Conservation (phyloP, 1,140 invertebrate species). For the Magallana gigas region DNA sequence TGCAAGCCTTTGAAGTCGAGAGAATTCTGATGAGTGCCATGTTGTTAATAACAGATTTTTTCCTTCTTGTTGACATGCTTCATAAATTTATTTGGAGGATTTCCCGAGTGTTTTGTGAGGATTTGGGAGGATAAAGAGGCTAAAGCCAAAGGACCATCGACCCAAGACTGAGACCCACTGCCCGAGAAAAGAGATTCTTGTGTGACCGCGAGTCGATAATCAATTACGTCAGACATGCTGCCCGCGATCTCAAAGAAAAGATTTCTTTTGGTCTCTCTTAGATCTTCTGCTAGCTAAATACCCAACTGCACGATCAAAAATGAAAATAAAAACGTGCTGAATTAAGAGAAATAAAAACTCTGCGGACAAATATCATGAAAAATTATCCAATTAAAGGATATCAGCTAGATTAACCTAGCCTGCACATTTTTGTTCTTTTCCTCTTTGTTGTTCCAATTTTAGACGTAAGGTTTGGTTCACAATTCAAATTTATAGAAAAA, state of each 20-base stretch:
- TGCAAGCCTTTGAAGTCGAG: conserved; percentile 32
- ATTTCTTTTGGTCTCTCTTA: background rate
- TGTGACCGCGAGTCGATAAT: conserved; percentile 12
- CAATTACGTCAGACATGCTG: conserved; percentile 9
- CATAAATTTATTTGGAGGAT: conserved; percentile 34
- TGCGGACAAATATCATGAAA: too few relatives aligned
- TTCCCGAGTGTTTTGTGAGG: conserved; percentile 19
- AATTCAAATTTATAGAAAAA: too few relatives aligned
- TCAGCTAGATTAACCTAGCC: too few relatives aligned
- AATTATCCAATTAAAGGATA: too few relatives aligned
- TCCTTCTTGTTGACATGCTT: conserved; percentile 22
- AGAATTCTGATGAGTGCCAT: conserved; percentile 23
- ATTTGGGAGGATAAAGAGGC: conserved; percentile 18
- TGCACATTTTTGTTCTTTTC: too few relatives aligned
- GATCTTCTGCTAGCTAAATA: background rate
- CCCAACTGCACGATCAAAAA: too few relatives aligned
- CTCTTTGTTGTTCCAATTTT: too few relatives aligned
- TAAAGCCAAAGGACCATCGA: conserved; percentile 23
- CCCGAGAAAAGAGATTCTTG: conserved; percentile 13
- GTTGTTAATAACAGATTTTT: conserved; percentile 32
- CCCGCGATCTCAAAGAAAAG: conserved; percentile 3
- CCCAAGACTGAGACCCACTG: conserved; percentile 12
- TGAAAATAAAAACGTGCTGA: too few relatives aligned
- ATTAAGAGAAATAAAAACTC: too few relatives aligned
- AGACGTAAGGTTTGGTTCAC: too few relatives aligned